Evolutionary conservation across 2,113 vertebrate species (phyloP).

Genomic region (Thoracochromis brauschi): DNA sequence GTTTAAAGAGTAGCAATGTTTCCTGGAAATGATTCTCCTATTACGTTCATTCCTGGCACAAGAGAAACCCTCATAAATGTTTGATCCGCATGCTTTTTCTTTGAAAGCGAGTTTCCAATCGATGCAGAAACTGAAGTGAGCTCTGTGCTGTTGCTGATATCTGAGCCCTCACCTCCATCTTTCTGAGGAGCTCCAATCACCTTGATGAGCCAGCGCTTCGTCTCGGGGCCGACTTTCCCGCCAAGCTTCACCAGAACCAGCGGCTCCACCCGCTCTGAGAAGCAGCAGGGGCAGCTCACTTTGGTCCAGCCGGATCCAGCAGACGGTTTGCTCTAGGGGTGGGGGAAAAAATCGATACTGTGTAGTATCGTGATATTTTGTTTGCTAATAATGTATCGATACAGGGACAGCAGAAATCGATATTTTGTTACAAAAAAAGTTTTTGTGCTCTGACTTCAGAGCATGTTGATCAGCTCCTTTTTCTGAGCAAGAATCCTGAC

Average conservation of each 20-base stretch:
- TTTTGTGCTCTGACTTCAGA: too few species aligned
- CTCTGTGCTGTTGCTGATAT: background rate
- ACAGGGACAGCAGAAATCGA: too few species aligned
- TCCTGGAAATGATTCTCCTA: background rate
- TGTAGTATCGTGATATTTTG: too few species aligned
- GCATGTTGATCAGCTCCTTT: too few species aligned
- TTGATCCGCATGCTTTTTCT: background rate
- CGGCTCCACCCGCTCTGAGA: slow-evolving; percentile 58
- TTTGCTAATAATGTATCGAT: too few species aligned
- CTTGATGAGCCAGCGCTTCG: slow-evolving; percentile 72
- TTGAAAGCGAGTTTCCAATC: background rate
- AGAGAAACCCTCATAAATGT: background rate
- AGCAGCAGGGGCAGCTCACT: slow-evolving; percentile 69
- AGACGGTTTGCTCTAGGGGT: background rate
- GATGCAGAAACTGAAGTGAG: background rate
- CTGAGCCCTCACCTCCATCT: slow-evolving; percentile 61
- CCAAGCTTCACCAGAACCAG: slow-evolving; percentile 70
- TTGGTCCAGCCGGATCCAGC: slow-evolving; percentile 58
- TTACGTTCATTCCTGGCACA: background rate
- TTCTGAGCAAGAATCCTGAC: too few species aligned
- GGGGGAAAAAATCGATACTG: too few species aligned
- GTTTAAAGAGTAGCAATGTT: background rate
- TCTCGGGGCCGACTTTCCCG: slow-evolving; percentile 50
- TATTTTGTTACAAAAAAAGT: too few species aligned
- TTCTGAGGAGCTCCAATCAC: slow-evolving; percentile 57